Percentiles rank a stretch among this genome's conserved stretches.
phyloP scores from a whole-genome alignment of 1,140 invertebrate genomes.

The Chrysomallon squamiferum region DNA sequence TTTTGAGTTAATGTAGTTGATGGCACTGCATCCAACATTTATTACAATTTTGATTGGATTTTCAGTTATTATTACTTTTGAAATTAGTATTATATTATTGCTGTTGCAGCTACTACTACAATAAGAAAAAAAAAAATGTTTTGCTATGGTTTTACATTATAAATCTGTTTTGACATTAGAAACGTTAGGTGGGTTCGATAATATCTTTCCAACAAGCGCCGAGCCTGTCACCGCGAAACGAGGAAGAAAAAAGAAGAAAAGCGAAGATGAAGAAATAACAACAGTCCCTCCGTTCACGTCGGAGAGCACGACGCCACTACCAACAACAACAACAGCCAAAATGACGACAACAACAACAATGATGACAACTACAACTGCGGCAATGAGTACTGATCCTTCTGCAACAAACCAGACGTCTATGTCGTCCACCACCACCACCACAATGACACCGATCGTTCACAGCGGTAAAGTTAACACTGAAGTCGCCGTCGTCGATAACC shows the following conservation, averaged over 20 bases:
- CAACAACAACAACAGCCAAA: slow-evolving; percentile 8
- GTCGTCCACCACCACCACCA: slow-evolving; percentile 7
- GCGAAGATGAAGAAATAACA: background rate
- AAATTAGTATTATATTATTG: no score
- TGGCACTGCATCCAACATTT: no score
- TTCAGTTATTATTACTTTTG: no score
- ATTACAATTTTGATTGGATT: no score
- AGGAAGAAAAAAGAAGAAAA: background rate
- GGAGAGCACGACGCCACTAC: background rate
- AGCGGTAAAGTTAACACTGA: slow-evolving; percentile 1
- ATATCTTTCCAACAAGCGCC: slow-evolving; percentile 23
- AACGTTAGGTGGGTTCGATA: slow-evolving; percentile 23
- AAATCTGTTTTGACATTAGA: slow-evolving; percentile 10
- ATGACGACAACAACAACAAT: background rate
- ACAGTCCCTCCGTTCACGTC: background rate
- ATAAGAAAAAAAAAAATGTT: no score
- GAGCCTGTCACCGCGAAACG: background rate
- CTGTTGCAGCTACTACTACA: no score
- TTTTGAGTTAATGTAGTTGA: no score
- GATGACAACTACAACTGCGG: background rate
- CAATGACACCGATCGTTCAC: slow-evolving; percentile 1
- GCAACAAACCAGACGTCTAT: slow-evolving; percentile 18
- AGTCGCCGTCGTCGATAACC: background rate
- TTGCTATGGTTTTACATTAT: no score
- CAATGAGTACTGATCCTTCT: background rate